Evolutionary conservation across 1,140 invertebrate genomes (phyloP), one percentile per base, ranked within the genome.

Genomic region (Stegodyphus dumicola): DNA sequence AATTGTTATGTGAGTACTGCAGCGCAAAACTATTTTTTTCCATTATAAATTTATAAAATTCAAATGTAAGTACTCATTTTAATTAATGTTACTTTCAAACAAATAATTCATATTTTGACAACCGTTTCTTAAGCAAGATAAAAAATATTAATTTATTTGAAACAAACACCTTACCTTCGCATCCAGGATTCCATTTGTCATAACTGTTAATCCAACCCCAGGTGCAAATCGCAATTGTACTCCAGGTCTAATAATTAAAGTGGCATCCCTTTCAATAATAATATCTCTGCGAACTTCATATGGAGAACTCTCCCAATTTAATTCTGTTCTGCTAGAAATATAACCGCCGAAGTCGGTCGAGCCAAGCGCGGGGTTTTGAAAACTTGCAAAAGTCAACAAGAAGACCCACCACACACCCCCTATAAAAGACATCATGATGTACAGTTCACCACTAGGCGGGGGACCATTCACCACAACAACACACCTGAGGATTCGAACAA

Each of bases 131-230:
- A 64, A 11, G 5, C 5, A 64, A 9, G n/a, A 64, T 11, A 13
- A 13, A 64, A 10, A 64, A 64, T 64, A 10, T 13, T n/a, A n/a
- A 17, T 69, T 74, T 7, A 13, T 52, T 52, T 60, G 54, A 65
- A 77, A 88, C 2, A 13, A 17, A 65, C 77, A 90, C 91, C 93
- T 94, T 93, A 98, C 97, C 93, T 95, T 93, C 54, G 96, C 96
- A 77, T 93, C 94, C 7, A 99, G 91, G 87, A 94, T 93, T 87
- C 97, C 97, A 71, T 87, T 69, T 78, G 18, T 86, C 89, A 94
- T 93, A 18, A 99, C 95, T 54, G 95, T 97, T 88, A 99, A 95
- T 76, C 97, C 97, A 88, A 96, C 94, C 91, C 96, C 96, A 5
- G 96, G 95, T 6, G 94, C 93, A 91, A 99, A 97, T 74, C 94